phyloP scores from a whole-genome alignment of 92 coral and sea anemone species.

The Zoanthus sansibaricus region DNA sequence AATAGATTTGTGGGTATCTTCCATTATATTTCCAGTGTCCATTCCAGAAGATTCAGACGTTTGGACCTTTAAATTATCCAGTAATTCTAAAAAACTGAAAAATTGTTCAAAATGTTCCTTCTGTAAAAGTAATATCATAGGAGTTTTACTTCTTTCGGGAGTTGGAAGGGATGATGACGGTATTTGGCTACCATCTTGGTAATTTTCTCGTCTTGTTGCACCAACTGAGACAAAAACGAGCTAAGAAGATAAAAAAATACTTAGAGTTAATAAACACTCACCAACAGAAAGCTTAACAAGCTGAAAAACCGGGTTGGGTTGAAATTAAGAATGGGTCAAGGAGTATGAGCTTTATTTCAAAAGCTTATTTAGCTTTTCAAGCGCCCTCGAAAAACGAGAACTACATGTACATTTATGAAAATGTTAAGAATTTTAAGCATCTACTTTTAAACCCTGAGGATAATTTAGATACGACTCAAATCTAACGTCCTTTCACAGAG shows the following conservation, averaged over 20 bases:
- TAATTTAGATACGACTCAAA: no score
- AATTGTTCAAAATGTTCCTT: constrained; percentile 88
- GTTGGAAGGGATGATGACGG: constrained; percentile 92
- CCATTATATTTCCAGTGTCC: constrained; percentile 15
- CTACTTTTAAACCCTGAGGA: no score
- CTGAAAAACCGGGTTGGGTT: no score
- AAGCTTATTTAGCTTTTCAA: no score
- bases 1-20: background rate
- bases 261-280: background rate
- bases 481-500: no score
- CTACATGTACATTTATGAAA: no score
- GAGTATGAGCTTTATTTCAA: no score
- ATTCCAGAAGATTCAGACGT: constrained; percentile 19
- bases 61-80: constrained; percentile 72
- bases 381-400: no score
- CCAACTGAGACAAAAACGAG: constrained; percentile 99
- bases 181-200: constrained; percentile 81
- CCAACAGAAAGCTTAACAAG: background rate
- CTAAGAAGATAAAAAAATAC: constrained; percentile 47
- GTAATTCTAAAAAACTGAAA: constrained; percentile 84
- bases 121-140: constrained; percentile 88
- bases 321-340: no score
- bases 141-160: constrained; percentile 87
- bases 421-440: no score
- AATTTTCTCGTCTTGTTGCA: constrained; percentile 84